These are phyloP conservation scores for Pelmatolapia mariae DNA, from an alignment of 2,113 vertebrate genomes.

Conservation along the genomic window DNA sequence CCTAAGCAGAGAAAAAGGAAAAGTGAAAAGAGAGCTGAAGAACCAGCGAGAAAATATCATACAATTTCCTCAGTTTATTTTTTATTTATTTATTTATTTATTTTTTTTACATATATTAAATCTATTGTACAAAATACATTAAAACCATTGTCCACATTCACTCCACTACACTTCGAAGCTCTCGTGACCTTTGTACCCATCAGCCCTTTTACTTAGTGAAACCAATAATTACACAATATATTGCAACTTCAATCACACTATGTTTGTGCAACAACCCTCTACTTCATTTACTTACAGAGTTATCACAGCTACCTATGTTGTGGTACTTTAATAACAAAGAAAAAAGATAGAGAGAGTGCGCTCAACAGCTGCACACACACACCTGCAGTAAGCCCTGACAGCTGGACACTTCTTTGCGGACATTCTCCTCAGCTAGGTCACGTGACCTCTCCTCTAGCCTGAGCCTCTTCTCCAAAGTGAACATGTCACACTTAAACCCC, in stretches of 20 bases:
- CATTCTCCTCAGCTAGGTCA: constrained; percentile 90
- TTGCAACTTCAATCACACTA: not conserved
- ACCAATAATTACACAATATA: not conserved
- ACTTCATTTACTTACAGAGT: not conserved
- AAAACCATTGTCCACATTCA: fast-evolving
- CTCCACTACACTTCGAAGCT: not conserved
- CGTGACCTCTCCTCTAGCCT: constrained; percentile 89
- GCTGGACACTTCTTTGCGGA: constrained; percentile 86
- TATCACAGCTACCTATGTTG: not conserved
- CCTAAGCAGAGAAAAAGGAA: constrained; percentile 58
- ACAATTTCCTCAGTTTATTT: not conserved
- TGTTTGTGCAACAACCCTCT: not conserved
- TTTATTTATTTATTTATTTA: not conserved
- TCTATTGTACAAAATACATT: not conserved
- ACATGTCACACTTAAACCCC: constrained; percentile 95
- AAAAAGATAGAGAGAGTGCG: fast-evolving
- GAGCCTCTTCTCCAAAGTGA: constrained; percentile 92
- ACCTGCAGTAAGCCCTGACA: constrained; percentile 89
- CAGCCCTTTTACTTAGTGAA: not conserved
- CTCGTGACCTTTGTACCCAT: not conserved
- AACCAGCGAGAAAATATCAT: not conserved
- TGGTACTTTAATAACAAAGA: not conserved
- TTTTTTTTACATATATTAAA: not conserved
- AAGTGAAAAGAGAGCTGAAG: not conserved
- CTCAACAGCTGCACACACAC: not conserved